These are phyloP conservation scores for Tiphia femorata DNA, from an alignment of 2,888 invertebrate species.

Conservation along the genomic window DNA sequence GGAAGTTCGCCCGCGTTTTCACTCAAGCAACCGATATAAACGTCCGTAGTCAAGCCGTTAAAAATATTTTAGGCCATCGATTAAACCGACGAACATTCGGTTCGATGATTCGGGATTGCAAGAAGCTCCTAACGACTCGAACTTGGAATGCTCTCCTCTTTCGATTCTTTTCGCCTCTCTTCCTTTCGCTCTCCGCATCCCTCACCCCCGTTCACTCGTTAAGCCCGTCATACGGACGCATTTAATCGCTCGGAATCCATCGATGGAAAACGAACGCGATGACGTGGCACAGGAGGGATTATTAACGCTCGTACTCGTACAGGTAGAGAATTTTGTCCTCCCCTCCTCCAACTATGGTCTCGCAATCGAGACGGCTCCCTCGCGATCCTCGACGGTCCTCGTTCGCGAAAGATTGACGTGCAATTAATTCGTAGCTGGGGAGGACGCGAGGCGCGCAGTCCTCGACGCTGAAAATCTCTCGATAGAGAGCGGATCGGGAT, in stretches of 20 bases:
- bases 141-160: background rate
- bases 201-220: background rate
- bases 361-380: too few species aligned
- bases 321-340: background rate
- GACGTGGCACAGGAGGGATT: background rate
- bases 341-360: too few species aligned
- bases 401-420: slow-evolving; percentile 14
- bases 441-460: background rate
- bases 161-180: background rate
- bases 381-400: background rate
- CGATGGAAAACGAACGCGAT: background rate
- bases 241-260: background rate
- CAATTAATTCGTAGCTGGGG: slow-evolving; percentile 20
- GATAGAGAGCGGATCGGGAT: background rate
- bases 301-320: background rate
- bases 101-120: background rate
- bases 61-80: too few species aligned
- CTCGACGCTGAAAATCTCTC: background rate
- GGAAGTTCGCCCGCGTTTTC: too few species aligned
- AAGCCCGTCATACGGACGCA: background rate
- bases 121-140: background rate
- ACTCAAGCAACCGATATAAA: too few species aligned
- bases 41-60: too few species aligned
- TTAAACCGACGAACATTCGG: too few species aligned
- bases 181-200: background rate